Percentiles rank a stretch among this genome's conserved stretches.
These are phyloP conservation scores for Podargus strigoides DNA, from an alignment of 2,797 vertebrate genomes.

Conservation along the genomic window DNA sequence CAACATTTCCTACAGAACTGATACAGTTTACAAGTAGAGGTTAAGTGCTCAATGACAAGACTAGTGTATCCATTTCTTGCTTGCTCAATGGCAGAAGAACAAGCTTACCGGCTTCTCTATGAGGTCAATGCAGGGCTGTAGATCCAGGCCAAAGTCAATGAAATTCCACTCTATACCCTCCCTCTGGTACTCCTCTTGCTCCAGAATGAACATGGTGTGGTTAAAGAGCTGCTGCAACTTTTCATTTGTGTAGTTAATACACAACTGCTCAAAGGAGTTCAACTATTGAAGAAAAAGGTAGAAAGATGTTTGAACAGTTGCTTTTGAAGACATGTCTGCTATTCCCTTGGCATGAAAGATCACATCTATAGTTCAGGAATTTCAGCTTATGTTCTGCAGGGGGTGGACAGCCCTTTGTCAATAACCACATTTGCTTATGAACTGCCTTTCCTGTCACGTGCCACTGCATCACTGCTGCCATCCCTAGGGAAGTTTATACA, in stretches of 20 bases:
- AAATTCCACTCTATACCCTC: slow-evolving; percentile 86
- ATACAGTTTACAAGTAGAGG: not conserved
- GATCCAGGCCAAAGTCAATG: slow-evolving; percentile 82
- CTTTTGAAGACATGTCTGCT: not conserved
- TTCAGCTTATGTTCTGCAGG: not conserved
- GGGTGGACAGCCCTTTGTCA: not conserved
- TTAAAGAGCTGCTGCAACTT: slow-evolving; percentile 85
- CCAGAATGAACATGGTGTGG: slow-evolving; percentile 85
- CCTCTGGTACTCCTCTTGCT: slow-evolving; percentile 83
- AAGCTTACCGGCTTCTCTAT: slow-evolving; percentile 85
- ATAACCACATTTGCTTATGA: not conserved
- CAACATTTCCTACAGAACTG: not conserved
- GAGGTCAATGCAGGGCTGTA: slow-evolving; percentile 83
- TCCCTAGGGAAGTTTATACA: not conserved
- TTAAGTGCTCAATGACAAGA: not conserved
- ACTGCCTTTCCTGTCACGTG: not conserved
- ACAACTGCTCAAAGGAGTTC: slow-evolving; percentile 84
- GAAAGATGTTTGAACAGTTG: not conserved
- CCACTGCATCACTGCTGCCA: not conserved
- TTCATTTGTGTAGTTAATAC: slow-evolving; percentile 84
- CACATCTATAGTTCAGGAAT: not conserved
- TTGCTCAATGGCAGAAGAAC: not conserved
- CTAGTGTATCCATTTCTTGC: not conserved
- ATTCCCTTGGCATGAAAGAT: not conserved
- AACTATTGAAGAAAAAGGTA: slow-evolving; percentile 66